Evolutionary conservation across 2,113 vertebrate genomes (phyloP).

Genomic region (Vulpes ferrilata): DNA sequence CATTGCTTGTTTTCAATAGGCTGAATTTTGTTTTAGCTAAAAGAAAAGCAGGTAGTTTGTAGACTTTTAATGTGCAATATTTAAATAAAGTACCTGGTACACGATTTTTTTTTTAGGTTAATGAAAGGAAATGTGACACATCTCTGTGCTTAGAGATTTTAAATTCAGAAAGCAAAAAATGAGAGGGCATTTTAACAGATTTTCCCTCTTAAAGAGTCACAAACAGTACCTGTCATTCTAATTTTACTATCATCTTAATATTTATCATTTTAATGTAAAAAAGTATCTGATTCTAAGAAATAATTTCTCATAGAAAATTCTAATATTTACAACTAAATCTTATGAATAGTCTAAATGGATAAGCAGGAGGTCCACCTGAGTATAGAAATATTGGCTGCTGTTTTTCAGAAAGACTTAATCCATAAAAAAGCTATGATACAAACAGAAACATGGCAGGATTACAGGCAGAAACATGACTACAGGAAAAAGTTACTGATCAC

Average conservation of each 20-base stretch:
- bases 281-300: background rate
- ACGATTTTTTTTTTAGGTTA: background rate
- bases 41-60: background rate
- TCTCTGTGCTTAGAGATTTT: background rate
- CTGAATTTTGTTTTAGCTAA: background rate
- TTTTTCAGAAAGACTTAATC: background rate
- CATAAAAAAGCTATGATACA: background rate
- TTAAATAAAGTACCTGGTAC: conserved; percentile 8
- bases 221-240: background rate
- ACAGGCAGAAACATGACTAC: background rate
- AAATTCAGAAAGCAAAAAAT: background rate
- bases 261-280: background rate
- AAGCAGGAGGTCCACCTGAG: background rate
- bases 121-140: background rate
- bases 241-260: conserved; percentile 18
- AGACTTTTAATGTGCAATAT: conserved; percentile 6
- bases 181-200: background rate
- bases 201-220: background rate
- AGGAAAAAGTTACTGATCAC: background rate
- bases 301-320: conserved; percentile 47
- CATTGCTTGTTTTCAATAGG: background rate
- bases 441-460: background rate
- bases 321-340: conserved; percentile 6
- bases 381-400: background rate
- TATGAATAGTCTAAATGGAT: background rate